Conservation (phyloP, 2,888 invertebrate genomes). For the Tipula confusa region DNA sequence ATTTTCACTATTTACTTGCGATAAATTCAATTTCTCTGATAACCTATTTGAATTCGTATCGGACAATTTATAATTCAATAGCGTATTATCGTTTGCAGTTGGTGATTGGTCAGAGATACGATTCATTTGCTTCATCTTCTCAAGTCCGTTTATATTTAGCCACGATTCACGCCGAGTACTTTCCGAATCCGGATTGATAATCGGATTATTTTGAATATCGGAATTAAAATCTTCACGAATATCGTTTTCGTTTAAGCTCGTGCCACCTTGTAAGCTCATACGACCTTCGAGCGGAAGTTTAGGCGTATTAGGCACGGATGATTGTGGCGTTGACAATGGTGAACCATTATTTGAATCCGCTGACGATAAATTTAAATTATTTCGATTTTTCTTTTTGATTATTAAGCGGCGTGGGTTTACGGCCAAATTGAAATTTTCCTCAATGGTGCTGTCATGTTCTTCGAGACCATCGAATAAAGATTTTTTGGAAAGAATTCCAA, state of each 20-base stretch:
- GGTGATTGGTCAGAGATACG: constrained; percentile 46
- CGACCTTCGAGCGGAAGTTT: constrained; percentile 35
- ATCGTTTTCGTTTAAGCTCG: not conserved
- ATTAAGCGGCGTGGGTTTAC: constrained; percentile 71
- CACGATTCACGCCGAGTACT: constrained; percentile 43
- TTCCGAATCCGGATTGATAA: not conserved
- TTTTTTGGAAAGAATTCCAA: constrained; percentile 52
- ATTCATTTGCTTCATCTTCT: constrained; percentile 41
- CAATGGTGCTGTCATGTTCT: constrained; percentile 66
- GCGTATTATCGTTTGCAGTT: not conserved
- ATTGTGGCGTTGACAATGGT: not conserved
- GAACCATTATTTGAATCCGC: not conserved
- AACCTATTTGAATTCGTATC: not conserved
- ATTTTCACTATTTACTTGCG: constrained; percentile 29
- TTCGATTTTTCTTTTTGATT: constrained; percentile 48
- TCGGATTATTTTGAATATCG: not conserved
- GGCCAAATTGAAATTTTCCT: constrained; percentile 56
- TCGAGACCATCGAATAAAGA: constrained; percentile 83
- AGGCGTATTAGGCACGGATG: not conserved
- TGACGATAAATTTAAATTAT: constrained; percentile 30
- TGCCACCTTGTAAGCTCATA: not conserved
- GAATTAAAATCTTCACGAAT: not conserved
- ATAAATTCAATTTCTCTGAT: not conserved
- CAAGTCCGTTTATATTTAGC: constrained; percentile 46
- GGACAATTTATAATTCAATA: not conserved